Evolutionary conservation across 2,113 vertebrate genomes (phyloP), one percentile per base, ranked within the genome.

Genomic region (Oncorhynchus keta): DNA sequence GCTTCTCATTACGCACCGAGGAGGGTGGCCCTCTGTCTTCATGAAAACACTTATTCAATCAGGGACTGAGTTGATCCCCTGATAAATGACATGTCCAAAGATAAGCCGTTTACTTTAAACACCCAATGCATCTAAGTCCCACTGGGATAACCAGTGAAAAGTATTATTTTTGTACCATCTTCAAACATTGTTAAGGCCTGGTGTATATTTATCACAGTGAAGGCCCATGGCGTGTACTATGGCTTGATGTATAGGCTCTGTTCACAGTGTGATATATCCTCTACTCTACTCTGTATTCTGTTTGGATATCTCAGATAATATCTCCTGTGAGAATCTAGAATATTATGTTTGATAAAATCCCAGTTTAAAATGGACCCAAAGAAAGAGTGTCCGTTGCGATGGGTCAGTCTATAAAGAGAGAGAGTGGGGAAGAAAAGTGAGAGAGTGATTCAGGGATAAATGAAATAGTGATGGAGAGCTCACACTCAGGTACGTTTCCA

Each of bases 1-100:
- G 85, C 73, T 86, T 86, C 69, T 73, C 70, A 87, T 88, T 89
- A 78, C 3, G 4, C 57, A 71, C 18, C 64, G 55, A 75, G 32
- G 30, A 76, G 32, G 30, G 39, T 79, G 72, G 62, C 78, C 57
- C 74, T 88, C 51, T 68, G 78, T 82, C 73, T 83, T 79, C 80
- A 84, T 85, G 81, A 86, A 77, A 80, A 76, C 28, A 65, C 35
- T 74, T 72, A 65, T 79, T 81, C 64, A 68, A 83, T 57, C 49
- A 73, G 69, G 78, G 73, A 73, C 75, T 35, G 8, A 80, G 11
- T 57, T 20, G 3, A 57, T 1, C 39, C 35, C 59, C 0, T 83
- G 66, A 75, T 78, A 71, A 72, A 76, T 77, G 73, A 32, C 24
- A 79, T 64, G 24, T 70, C 35, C n/a, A 55, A 45, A 74, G 45